Base-by-base conservation (phyloP, 2,113 vertebrate genomes). In the Sinocyclocheilus maitianheensis region DNA sequence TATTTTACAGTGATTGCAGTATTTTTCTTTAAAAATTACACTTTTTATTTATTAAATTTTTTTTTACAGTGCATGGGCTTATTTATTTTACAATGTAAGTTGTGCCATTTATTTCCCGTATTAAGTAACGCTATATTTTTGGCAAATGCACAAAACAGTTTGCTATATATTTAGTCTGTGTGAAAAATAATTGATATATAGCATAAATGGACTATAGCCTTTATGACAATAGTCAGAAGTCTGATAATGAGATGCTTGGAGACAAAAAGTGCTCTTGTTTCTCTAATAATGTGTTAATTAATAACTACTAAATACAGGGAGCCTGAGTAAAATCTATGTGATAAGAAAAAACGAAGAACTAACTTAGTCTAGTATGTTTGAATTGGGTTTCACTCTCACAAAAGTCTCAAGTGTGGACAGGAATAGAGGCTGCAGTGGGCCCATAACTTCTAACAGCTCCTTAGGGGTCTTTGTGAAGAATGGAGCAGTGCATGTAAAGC, bases 401-500 rank as follows among this genome's bases (percentile, higher is more conserved):
- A 8, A 69, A 18, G 2, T n/a, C 13, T 30, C 24, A 30, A 34
- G 65, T 69, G 30, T 34, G 30, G 26, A 34, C 65, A 34, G 65
- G 65, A 69, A 69, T 34, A 69, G 14, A 69, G 65, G 65, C 63
- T 30, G 26, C 26, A 69, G 65, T 34, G 63, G 5, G 13, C 26
- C 2, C 12, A 30, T 67, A 30, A 67, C 63, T 67, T 67, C 16
- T 67, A 77, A 55, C 76, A 11, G 51, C 26, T 78, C 76, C 46
- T 58, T 20, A 13, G 76, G 48, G n/a, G 60, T 26, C 14, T 37
- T 16, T 11, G 11, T 77, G 7, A 24, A 76, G 69, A 77, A 84
- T 18, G 58, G 74, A 10, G 34, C 55, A 3, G 8, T 67, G 75
- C 85, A 72, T 75, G 77, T 48, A 16, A 72, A 72, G 82, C 80